phyloP scores from a whole-genome alignment of 2,113 vertebrate genomes.

The Montifringilla adamsi region DNA sequence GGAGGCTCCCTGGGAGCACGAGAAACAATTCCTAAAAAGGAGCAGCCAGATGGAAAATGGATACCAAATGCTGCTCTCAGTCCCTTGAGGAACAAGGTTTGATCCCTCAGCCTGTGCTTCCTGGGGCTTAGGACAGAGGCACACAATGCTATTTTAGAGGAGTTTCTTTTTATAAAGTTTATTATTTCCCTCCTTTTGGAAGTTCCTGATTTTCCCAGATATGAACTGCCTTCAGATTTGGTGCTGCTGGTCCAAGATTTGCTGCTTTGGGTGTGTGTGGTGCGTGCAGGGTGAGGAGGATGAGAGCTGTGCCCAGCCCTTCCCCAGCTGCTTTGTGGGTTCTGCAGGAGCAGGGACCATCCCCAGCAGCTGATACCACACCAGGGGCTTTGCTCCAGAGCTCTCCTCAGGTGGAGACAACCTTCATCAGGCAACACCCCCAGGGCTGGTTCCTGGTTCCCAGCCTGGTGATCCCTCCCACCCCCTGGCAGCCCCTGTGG shows the following conservation, averaged over 20 bases:
- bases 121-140: not conserved
- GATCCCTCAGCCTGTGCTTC: not conserved
- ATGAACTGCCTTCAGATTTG: fast-evolving
- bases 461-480: not conserved
- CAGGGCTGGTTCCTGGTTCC: not conserved
- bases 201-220: not conserved
- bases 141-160: not conserved
- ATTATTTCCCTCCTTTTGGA: not conserved
- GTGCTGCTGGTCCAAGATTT: not conserved
- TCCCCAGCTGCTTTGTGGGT: fast-evolving
- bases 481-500: not conserved
- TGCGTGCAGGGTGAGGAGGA: not conserved
- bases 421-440: not conserved
- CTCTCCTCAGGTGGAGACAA: not conserved
- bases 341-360: not conserved
- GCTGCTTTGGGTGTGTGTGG: fast-evolving
- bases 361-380: not conserved
- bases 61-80: slow-evolving; percentile 13
- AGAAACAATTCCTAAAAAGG: slow-evolving; percentile 51
- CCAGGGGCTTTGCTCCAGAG: not conserved
- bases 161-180: fast-evolving
- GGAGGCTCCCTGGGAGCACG: not conserved
- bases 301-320: not conserved
- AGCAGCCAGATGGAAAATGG: slow-evolving; percentile 26
- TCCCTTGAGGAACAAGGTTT: not conserved